Evolutionary conservation across 2,113 vertebrate species (phyloP), one percentile per base, ranked within the genome.

Genomic region (Aspiorhynchus laticeps): DNA sequence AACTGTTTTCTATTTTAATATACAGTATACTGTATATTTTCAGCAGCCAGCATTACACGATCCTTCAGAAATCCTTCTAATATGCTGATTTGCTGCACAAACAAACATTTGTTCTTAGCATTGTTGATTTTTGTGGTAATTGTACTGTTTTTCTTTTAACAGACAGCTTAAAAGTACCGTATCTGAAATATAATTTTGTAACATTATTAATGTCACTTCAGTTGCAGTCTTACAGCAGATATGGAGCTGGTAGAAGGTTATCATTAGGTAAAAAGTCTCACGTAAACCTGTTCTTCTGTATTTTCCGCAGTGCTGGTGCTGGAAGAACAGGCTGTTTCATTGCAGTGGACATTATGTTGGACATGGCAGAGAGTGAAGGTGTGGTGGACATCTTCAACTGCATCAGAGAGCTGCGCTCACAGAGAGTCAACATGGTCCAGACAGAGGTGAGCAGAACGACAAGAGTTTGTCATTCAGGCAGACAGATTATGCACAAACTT

Each of bases 331-430:
- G 98, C 81, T 99, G 98, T 80, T 99, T 99, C 87, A 98, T 99
- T 4, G 98, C 97, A 21, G 98, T 99, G 4, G 98, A 99, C 93
- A 98, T 98, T 91, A 99, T 99, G 98, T 94, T 99, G 24, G 98
- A 99, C 94, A 99, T 99, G 98, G 98, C 98, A 0, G 98, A 99
- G 94, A 99, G 97, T 0, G 98, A 99, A 88, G 98, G 98, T 0
- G 98, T 99, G 80, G 98, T 99, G 82, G 98, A 99, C 91, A 97
- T 99, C 59, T 99, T 98, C 91, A 99, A 99, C 94, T 99, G 98
- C 2, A 98, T 99, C 91, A 93, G 98, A n/a, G 98, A 99, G 92
- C 96, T 99, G 80, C 94, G 98, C 28, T 97, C 98, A 63, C 98
- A 99, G 33, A 95, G 98, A 77, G 98, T 99, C 94, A 99, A 99